phyloP scores from a whole-genome alignment of 30 jellyfish, hydroid and myxozoan species.

The Haliclystus octoradiatus region DNA sequence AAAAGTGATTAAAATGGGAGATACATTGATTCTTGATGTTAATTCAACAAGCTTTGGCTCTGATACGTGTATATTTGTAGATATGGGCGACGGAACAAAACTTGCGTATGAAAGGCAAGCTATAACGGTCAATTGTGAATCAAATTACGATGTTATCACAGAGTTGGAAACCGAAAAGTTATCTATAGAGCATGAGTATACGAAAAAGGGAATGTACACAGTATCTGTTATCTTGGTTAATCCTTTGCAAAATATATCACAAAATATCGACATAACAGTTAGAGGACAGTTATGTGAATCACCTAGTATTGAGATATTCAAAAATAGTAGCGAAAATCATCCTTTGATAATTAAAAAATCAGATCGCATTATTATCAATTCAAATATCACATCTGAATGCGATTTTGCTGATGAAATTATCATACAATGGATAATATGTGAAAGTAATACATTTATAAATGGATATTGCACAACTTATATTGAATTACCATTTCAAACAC shows the following conservation, averaged over 20 bases:
- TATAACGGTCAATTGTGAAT: too few species aligned
- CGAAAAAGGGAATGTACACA: not conserved
- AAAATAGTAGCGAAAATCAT: not conserved
- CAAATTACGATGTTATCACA: too few species aligned
- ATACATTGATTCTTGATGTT: conserved; percentile 18
- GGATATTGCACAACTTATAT: too few species aligned
- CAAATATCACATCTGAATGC: conserved; percentile 57
- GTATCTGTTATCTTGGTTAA: not conserved
- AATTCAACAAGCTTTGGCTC: conserved; percentile 53
- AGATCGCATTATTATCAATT: conserved; percentile 11
- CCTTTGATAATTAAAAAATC: not conserved
- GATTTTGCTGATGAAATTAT: conserved; percentile 51
- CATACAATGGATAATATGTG: conserved; percentile 48
- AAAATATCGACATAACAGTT: not conserved
- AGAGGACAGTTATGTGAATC: not conserved
- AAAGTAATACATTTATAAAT: too few species aligned
- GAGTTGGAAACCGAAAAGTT: too few species aligned
- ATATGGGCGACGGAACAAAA: conserved; percentile 71
- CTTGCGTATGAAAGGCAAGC: too few species aligned
- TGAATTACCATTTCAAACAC: too few species aligned
- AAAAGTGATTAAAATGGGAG: conserved; percentile 17
- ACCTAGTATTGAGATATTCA: not conserved
- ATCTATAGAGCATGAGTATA: too few species aligned
- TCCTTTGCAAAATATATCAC: not conserved
- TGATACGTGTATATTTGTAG: conserved; percentile 39